A percentile compares a stretch with the other conserved stretches of the same genome.
These are phyloP conservation scores for Rhizoglyphus robini DNA, from an alignment of 1,140 invertebrate species.

Conservation along the genomic window DNA sequence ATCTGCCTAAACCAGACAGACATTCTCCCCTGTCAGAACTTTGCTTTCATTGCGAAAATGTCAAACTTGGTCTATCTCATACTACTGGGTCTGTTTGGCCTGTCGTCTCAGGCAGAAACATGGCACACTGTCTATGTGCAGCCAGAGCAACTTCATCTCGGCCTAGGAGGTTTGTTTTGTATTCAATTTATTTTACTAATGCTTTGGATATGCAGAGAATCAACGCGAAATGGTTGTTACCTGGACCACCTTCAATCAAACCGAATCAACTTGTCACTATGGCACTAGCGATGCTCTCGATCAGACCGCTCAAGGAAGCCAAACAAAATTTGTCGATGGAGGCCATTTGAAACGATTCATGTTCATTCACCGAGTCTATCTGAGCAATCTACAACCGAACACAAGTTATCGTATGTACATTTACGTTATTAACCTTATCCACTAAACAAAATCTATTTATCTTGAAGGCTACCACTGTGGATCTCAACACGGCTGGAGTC, in stretches of 20 bases:
- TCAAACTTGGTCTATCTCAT: too few relatives aligned
- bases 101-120: too few relatives aligned
- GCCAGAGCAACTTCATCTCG: conserved; percentile 21
- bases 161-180: conserved; percentile 16
- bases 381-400: conserved; percentile 44
- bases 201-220: conserved; percentile 39
- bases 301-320: conserved; percentile 32
- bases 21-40: too few relatives aligned
- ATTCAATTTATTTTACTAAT: conserved; percentile 5
- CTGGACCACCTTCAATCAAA: conserved; percentile 66
- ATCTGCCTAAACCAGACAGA: too few relatives aligned
- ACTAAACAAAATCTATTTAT: not conserved
- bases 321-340: conserved; percentile 61
- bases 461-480: conserved; percentile 23
- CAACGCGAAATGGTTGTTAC: conserved; percentile 66
- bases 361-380: conserved; percentile 62
- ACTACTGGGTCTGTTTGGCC: too few relatives aligned
- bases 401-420: conserved; percentile 50
- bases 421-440: too few relatives aligned
- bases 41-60: too few relatives aligned
- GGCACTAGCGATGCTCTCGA: conserved; percentile 46
- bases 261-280: conserved; percentile 60
- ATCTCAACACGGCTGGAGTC: conserved; percentile 21
- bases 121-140: not conserved
- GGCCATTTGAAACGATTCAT: conserved; percentile 43